Evolutionary conservation across 2,888 invertebrate species (phyloP).

Genomic region (Cheilosia variabilis): DNA sequence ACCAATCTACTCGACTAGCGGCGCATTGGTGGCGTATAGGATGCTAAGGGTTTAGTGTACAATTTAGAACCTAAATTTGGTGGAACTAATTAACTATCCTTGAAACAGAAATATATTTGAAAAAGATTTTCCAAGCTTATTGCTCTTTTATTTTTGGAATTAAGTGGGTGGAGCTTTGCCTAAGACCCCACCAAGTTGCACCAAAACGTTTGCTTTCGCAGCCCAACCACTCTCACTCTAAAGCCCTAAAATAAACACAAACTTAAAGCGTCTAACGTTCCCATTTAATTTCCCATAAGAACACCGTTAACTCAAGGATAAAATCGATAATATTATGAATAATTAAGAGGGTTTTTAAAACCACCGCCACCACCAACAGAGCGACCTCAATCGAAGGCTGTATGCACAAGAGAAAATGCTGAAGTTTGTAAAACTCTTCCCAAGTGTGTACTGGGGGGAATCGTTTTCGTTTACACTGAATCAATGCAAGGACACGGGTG

Average conservation of each 20-base stretch:
- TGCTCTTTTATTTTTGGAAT: neutral
- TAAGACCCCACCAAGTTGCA: neutral
- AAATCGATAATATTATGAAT: slow-evolving; percentile 2
- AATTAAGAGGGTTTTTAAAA: neutral
- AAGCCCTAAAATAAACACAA: neutral
- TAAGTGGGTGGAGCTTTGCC: neutral
- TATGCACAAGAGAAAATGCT: neutral
- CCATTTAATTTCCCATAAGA: neutral
- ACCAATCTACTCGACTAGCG: slow-evolving; percentile 47
- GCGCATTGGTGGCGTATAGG: slow-evolving; percentile 54
- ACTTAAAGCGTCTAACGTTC: neutral
- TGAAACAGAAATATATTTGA: slow-evolving; percentile 3
- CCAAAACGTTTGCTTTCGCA: neutral
- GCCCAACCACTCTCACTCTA: neutral
- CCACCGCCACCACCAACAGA: neutral
- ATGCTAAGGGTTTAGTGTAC: slow-evolving; percentile 24
- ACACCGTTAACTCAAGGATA: neutral
- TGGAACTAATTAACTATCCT: slow-evolving; percentile 22
- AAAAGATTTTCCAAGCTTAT: neutral
- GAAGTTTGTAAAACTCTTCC: neutral
- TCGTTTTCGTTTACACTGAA: neutral
- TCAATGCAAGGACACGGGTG: neutral
- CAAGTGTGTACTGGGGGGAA: neutral
- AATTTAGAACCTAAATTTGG: neutral
- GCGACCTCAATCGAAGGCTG: neutral